phyloP scores from a whole-genome alignment of 2,888 invertebrate species.

The Torymus aiolomorphi region DNA sequence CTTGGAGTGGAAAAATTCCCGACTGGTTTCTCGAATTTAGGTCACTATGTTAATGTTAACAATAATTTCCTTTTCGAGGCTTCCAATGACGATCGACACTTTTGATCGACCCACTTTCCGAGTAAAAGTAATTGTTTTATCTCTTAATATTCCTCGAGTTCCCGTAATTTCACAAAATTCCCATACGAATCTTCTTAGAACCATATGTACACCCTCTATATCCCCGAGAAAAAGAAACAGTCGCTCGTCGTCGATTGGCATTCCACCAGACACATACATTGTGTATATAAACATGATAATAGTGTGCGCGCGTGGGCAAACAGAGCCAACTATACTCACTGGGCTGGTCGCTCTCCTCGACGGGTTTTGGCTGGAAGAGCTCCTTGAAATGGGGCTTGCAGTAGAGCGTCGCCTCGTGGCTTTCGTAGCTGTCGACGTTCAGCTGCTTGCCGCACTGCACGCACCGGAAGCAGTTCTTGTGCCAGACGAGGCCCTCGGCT shows the following conservation, averaged over 20 bases:
- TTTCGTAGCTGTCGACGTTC: constrained; percentile 94
- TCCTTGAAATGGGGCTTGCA: constrained; percentile 96
- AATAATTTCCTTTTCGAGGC: neutral
- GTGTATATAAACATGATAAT: no score
- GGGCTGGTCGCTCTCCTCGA: constrained; percentile 83
- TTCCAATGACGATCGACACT: no score
- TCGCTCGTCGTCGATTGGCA: no score
- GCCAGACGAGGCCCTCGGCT: constrained; percentile 93
- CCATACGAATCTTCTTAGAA: no score
- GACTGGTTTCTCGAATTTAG: neutral
- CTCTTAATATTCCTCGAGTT: no score
- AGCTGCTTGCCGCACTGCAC: constrained; percentile 94
- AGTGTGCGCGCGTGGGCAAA: no score
- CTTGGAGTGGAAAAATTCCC: neutral
- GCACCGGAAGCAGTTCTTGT: constrained; percentile 96
- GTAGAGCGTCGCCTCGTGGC: constrained; percentile 92
- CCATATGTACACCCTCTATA: no score
- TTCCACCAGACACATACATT: no score
- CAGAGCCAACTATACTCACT: constrained; percentile 76
- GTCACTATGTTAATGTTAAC: constrained; percentile 20
- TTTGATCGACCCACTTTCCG: no score
- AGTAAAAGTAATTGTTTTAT: no score
- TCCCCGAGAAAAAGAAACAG: no score
- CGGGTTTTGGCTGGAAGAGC: constrained; percentile 92
- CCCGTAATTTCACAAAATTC: no score